Conservation (phyloP, 2,888 invertebrate species). For the Drosophila ezoana region DNA sequence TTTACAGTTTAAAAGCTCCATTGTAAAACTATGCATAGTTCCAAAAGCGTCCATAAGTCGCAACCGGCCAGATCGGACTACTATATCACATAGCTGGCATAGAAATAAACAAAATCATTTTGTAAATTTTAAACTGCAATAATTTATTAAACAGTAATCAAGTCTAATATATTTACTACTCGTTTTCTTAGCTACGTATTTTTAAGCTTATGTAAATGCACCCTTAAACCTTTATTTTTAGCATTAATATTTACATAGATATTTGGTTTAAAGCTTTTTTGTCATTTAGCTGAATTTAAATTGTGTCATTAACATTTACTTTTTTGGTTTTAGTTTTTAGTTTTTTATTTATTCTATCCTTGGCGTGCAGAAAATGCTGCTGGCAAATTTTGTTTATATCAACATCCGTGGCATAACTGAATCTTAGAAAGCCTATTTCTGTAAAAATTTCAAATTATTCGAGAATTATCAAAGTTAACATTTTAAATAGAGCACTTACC, state of each 20-base stretch:
- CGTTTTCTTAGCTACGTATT: neutral
- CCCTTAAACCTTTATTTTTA: neutral
- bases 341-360: neutral
- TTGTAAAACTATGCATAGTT: too few species aligned
- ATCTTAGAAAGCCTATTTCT: constrained; percentile 1
- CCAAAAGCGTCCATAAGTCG: too few species aligned
- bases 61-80: too few species aligned
- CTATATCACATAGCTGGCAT: too few species aligned
- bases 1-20: too few species aligned
- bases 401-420: neutral
- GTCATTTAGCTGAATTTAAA: neutral
- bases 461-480: too few species aligned
- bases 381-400: neutral
- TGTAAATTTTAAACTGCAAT: neutral
- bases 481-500: neutral
- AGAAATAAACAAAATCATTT: too few species aligned
- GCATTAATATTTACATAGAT: neutral
- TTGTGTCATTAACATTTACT: neutral
- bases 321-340: neutral
- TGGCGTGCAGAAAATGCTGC: constrained; percentile 1
- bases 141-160: neutral
- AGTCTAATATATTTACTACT: neutral
- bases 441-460: neutral
- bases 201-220: neutral
- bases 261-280: neutral